Conservation (phyloP, 2,888 invertebrate genomes). For the Carabus problematicus region DNA sequence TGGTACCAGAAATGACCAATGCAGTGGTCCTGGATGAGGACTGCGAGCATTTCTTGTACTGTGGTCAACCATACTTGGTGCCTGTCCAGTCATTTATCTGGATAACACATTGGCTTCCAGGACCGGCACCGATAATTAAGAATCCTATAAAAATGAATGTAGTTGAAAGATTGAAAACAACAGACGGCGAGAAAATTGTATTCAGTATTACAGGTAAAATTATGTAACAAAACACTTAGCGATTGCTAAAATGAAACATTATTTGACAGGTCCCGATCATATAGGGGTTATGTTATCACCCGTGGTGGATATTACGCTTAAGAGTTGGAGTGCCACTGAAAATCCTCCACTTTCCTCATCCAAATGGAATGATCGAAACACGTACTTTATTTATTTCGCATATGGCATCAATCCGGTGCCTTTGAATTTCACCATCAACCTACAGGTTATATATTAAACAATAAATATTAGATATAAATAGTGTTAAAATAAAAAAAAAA, state of each 20-base stretch:
- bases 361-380: constrained; percentile 64
- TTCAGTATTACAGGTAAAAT: constrained; percentile 62
- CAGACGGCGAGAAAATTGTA: constrained; percentile 58
- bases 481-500: background rate
- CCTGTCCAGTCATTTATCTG: constrained; percentile 74
- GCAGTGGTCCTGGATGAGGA: constrained; percentile 61
- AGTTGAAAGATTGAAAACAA: constrained; percentile 55
- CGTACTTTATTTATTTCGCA: constrained; percentile 75
- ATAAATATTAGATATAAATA: background rate
- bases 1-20: constrained; percentile 64
- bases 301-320: constrained; percentile 62
- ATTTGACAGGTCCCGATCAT: constrained; percentile 69
- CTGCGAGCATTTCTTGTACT: constrained; percentile 73
- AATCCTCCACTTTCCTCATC: constrained; percentile 64
- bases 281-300: constrained; percentile 72
- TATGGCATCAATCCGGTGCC: constrained; percentile 66
- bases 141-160: constrained; percentile 62
- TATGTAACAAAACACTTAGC: background rate
- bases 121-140: constrained; percentile 62
- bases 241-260: background rate
- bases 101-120: constrained; percentile 69
- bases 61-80: constrained; percentile 81
- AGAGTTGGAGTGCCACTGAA: constrained; percentile 66
- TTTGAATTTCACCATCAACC: constrained; percentile 67
- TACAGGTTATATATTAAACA: constrained; percentile 61